Evolutionary conservation across 23 tunicate species (phyloP), one percentile per base, ranked within the genome.

Genomic region (Styela clava): DNA sequence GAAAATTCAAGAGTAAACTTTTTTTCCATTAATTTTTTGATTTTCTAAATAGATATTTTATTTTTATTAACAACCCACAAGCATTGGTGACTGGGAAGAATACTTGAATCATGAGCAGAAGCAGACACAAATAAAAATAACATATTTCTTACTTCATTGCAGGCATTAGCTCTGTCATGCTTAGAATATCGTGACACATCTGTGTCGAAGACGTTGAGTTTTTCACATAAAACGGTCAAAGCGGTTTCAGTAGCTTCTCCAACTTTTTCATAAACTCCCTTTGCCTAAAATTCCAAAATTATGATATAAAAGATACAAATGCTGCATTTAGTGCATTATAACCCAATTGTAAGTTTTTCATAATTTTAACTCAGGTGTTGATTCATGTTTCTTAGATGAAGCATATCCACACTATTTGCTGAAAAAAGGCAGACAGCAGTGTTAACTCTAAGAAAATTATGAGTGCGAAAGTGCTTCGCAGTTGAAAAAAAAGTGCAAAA

Each of bases 231-330:
- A 29, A 96, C 99, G 24, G 91, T 84, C 22, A 96, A 86, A n/a
- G 99, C 99, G 21, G 99, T 96, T 65, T 96, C 99, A 3, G 99
- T 96, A 7, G 99, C 99, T 82, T 96, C 99, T 2, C 99, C 99
- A 7, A 96, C 99, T 78, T 96, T 96, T 71, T 96, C 99, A 52
- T 90, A 96, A 78, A 85, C 82, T 24, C 92, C 97, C 67, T 96
- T 96, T 2, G 84, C 52, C 81, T 76, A 64, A n/a, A 74, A 35
- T 31, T 12, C 16, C n/a, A n/a, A n/a, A n/a, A n/a, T n/a, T n/a
- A n/a, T n/a, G n/a, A n/a, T n/a, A n/a, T n/a, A n/a, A 16, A 16
- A 18, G 20, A 56, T 56, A 56, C 20, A 56, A 16, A 16, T 56
- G 63, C 63, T 56, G 18, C 18, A n/a, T n/a, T n/a, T n/a, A n/a